Percentiles rank a stretch among this genome's conserved stretches.
Conservation (phyloP, 23 tunicate genomes). For the Oikopleura dioica region DNA sequence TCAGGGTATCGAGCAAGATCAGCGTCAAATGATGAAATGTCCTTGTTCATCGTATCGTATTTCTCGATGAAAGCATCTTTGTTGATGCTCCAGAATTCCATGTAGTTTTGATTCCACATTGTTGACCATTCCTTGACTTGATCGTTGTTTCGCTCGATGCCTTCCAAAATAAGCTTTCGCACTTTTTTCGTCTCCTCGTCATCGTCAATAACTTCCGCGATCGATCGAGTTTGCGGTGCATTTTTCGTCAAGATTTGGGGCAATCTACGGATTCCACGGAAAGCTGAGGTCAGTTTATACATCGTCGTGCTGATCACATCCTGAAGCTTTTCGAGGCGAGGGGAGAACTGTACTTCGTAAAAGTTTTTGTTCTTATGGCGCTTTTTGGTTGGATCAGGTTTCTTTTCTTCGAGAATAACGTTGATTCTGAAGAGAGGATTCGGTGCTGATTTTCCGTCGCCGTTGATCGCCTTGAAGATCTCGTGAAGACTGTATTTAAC, state of each 20-base stretch:
- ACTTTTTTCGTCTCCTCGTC: conserved; percentile 74
- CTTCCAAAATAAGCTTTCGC: conserved; percentile 49
- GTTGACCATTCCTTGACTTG: conserved; percentile 38
- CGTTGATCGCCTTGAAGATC: conserved; percentile 76
- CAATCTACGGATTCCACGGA: conserved; percentile 25
- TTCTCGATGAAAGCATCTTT: conserved; percentile 66
- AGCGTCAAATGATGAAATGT: conserved; percentile 68
- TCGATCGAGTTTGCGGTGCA: conserved; percentile 18
- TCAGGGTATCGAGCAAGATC: conserved; percentile 89
- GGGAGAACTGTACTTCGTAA: conserved; percentile 59
- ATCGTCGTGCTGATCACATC: conserved; percentile 35
- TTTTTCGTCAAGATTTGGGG: conserved; percentile 38
- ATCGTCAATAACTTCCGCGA: conserved; percentile 29
- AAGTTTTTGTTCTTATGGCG: conserved; percentile 15
- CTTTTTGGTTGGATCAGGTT: conserved; percentile 34
- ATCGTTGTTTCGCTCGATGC: conserved; percentile 41
- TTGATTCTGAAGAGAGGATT: conserved; percentile 84
- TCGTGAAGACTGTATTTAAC: conserved; percentile 65
- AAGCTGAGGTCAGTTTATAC: conserved; percentile 44
- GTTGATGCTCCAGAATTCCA: conserved; percentile 90
- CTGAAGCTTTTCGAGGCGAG: conserved; percentile 58
- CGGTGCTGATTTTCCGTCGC: conserved; percentile 65
- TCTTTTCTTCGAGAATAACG: conserved; percentile 33
- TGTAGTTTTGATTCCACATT: conserved; percentile 80
- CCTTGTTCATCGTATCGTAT: conserved; percentile 53